A percentile compares a stretch with the other conserved stretches of the same genome.
phyloP scores from a whole-genome alignment of 2,888 invertebrate species.

The Mimumesa dahlbomi region DNA sequence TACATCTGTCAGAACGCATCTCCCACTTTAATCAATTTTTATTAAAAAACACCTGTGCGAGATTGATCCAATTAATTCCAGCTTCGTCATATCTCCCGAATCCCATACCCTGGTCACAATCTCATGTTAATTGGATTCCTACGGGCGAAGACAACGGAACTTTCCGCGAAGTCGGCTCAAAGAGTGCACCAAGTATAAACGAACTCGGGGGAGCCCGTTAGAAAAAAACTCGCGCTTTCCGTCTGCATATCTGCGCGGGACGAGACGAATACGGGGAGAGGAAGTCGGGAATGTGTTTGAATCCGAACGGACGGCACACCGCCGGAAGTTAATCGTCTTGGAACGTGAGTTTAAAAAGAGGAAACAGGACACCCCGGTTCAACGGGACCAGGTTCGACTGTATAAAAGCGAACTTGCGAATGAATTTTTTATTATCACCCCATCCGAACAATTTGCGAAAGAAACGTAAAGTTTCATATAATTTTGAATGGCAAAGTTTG shows the following conservation, averaged over 20 bases:
- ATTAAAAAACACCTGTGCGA: no score
- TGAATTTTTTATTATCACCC: no score
- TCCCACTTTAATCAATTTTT: no score
- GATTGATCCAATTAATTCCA: no score
- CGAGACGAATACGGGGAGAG: constrained; percentile 2
- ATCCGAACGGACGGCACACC: constrained; percentile 32
- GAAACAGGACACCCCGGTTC: constrained; percentile 43
- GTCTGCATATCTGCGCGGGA: neutral
- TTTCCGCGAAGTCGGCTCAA: constrained; percentile 12
- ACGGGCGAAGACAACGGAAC: constrained; percentile 1
- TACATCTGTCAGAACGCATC: no score
- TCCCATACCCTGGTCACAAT: no score
- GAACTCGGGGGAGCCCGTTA: neutral
- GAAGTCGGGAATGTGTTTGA: constrained; percentile 39
- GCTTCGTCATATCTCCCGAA: no score
- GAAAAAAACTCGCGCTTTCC: neutral
- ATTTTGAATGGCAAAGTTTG: no score
- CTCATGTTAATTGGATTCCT: constrained; percentile 24
- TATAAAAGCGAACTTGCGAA: no score
- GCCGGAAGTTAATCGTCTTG: constrained; percentile 66
- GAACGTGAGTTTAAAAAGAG: constrained; percentile 57
- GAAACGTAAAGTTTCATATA: neutral
- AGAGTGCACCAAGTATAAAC: constrained; percentile 11
- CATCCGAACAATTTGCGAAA: neutral
- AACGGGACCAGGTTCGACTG: constrained; percentile 24